Conservation (phyloP, 2,797 vertebrate genomes). For the Sebastes iracundus region DNA sequence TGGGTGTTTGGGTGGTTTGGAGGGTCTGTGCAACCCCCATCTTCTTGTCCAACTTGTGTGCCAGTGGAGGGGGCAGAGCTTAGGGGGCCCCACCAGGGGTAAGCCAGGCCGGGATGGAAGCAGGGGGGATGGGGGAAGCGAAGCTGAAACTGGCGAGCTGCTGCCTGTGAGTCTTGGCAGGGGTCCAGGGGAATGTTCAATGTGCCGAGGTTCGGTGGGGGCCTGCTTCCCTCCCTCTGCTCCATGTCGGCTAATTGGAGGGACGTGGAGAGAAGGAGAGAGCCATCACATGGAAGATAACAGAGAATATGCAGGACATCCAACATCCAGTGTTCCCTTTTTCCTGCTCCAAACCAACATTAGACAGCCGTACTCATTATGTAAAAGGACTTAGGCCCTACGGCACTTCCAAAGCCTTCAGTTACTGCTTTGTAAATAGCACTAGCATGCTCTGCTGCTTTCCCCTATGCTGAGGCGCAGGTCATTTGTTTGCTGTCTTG, state of each 20-base stretch:
- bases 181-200: constrained; percentile 80
- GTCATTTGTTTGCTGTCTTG: constrained; percentile 35
- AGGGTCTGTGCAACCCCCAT: constrained; percentile 13
- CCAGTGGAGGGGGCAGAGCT: constrained; percentile 52
- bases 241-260: constrained; percentile 73
- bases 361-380: constrained; percentile 51
- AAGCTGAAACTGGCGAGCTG: constrained; percentile 56
- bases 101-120: constrained; percentile 48
- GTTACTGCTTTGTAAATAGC: constrained; percentile 56
- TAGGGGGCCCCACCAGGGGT: constrained; percentile 65
- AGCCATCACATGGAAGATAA: constrained; percentile 55
- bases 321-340: constrained; percentile 32
- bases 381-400: constrained; percentile 50
- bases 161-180: constrained; percentile 78
- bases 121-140: constrained; percentile 35
- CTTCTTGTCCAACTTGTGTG: constrained; percentile 48
- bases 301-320: constrained; percentile 42
- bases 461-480: constrained; percentile 1
- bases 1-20: background rate
- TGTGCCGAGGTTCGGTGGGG: constrained; percentile 56
- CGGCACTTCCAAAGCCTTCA: constrained; percentile 40
- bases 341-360: constrained; percentile 34
- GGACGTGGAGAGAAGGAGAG: constrained; percentile 52
- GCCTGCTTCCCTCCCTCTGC: constrained; percentile 37
- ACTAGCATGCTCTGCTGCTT: constrained; percentile 10